A percentile compares a stretch with the other conserved stretches of the same genome.
Conservation (phyloP, 2,888 invertebrate species). For the Campopleginae sp. region DNA sequence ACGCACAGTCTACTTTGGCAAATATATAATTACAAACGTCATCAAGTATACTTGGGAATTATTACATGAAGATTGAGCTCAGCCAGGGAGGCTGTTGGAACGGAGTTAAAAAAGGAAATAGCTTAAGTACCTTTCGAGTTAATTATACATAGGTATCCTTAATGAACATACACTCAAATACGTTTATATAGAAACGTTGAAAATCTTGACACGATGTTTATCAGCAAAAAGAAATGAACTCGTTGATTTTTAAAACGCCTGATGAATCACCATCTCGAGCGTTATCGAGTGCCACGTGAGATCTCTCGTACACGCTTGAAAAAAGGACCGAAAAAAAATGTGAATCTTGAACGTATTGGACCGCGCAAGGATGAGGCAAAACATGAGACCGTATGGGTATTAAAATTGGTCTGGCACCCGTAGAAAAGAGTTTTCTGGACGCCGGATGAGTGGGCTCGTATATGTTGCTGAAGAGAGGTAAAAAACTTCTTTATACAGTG, state of each 20-base stretch:
- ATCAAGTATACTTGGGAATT: conserved; percentile 48
- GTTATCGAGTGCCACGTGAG: conserved; percentile 54
- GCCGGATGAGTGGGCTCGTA: conserved; percentile 58
- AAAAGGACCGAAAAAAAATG: conserved; percentile 30
- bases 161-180: too few relatives aligned
- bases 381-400: conserved; percentile 43
- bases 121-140: conserved; percentile 20
- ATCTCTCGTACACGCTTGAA: conserved; percentile 31
- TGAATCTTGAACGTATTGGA: conserved; percentile 46
- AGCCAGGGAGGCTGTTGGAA: conserved; percentile 9
- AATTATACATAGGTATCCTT: background rate
- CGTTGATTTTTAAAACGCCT: conserved; percentile 49
- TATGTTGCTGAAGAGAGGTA: conserved; percentile 24
- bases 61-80: conserved; percentile 32
- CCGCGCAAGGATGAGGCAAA: conserved; percentile 30
- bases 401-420: conserved; percentile 64
- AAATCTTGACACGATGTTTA: conserved; percentile 13
- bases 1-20: conserved; percentile 33
- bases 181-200: background rate
- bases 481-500: conserved; percentile 52
- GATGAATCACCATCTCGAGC: conserved; percentile 55
- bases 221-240: conserved; percentile 33
- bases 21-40: conserved; percentile 52
- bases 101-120: conserved; percentile 28
- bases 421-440: conserved; percentile 56